Conservation (phyloP, 2,113 vertebrate species). For the Apistogramma diplotaenia region DNA sequence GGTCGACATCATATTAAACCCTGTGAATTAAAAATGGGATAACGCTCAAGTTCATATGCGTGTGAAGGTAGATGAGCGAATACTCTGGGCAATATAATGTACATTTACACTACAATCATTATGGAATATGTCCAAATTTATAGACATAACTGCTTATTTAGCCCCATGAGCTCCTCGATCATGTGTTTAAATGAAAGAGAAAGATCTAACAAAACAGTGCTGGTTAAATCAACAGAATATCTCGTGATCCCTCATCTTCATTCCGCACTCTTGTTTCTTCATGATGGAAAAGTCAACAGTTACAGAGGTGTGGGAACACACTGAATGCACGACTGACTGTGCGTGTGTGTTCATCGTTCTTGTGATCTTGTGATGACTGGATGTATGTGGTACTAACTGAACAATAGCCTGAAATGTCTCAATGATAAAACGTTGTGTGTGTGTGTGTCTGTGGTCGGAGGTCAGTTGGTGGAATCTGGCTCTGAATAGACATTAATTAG, state of each 20-base stretch:
- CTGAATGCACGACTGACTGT: neutral
- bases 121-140: neutral
- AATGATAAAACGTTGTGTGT: neutral
- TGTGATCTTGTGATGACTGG: neutral
- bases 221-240: constrained; percentile 6
- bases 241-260: constrained; percentile 5
- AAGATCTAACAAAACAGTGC: constrained; percentile 1
- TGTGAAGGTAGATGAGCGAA: no score
- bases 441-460: neutral
- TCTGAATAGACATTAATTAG: constrained; percentile 46
- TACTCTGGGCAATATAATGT: no score
- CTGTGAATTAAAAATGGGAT: no score
- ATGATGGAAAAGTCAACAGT: constrained; percentile 44
- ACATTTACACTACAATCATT: no score
- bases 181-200: neutral
- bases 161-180: neutral
- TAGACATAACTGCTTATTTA: neutral
- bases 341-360: neutral
- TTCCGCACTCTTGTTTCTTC: constrained; percentile 30
- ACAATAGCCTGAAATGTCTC: constrained; percentile 46
- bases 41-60: no score
- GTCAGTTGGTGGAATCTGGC: neutral
- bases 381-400: neutral
- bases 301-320: constrained; percentile 26
- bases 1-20: no score